Conservation (phyloP, 1,140 invertebrate species). For the Achroia grisella region DNA sequence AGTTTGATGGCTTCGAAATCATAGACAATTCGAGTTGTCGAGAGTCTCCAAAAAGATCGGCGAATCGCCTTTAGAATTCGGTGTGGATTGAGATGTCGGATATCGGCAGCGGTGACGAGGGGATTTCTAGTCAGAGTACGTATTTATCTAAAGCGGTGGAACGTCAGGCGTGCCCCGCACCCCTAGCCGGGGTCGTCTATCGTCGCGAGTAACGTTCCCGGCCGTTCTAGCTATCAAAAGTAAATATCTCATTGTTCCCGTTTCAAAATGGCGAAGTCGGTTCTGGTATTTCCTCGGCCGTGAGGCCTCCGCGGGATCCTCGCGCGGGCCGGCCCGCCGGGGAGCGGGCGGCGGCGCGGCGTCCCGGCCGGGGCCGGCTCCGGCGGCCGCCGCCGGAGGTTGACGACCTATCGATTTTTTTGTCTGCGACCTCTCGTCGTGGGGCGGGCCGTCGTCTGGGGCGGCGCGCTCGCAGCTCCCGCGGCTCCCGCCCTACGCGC, state of each 20-base stretch:
- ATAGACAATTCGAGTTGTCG: slow-evolving; percentile 65
- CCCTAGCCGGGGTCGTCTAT: slow-evolving; percentile 38
- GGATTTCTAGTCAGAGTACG: slow-evolving; percentile 82
- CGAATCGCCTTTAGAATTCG: slow-evolving; percentile 68
- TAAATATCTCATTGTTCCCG: slow-evolving; percentile 73
- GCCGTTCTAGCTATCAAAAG: slow-evolving; percentile 54
- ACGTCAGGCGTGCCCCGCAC: slow-evolving; percentile 26
- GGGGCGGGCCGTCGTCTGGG: slow-evolving; percentile 50
- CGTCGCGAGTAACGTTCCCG: slow-evolving; percentile 34
- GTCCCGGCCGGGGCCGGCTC: slow-evolving; percentile 48
- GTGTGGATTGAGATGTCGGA: slow-evolving; percentile 80
- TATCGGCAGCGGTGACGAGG: slow-evolving; percentile 82
- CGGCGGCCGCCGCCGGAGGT: slow-evolving; percentile 47
- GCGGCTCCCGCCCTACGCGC: slow-evolving; percentile 16
- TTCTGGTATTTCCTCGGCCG: slow-evolving; percentile 44
- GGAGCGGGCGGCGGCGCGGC: slow-evolving; percentile 39
- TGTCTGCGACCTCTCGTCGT: slow-evolving; percentile 72
- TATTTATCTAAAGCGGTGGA: slow-evolving; percentile 62
- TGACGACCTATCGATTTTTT: slow-evolving; percentile 71
- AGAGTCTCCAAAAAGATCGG: slow-evolving; percentile 63
- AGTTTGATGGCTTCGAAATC: slow-evolving; percentile 60
- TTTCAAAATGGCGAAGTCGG: slow-evolving; percentile 73
- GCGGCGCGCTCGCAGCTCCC: slow-evolving; percentile 21
- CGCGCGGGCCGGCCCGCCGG: slow-evolving; percentile 33
- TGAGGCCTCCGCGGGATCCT: slow-evolving; percentile 38